Conservation (phyloP, 2,797 vertebrate genomes). For the Sciurus vulgaris region DNA sequence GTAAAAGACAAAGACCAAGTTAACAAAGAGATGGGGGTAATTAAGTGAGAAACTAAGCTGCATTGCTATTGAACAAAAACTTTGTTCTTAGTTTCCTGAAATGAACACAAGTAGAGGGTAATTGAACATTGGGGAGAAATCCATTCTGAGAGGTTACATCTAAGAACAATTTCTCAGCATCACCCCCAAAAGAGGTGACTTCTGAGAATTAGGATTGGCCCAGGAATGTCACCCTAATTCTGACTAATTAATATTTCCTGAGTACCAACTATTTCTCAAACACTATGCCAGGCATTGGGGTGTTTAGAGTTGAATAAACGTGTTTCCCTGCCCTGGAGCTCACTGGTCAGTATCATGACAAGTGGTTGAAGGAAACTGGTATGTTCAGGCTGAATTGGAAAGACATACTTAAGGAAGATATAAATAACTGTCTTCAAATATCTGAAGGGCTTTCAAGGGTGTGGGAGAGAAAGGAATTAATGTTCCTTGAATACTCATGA, state of each 20-base stretch:
- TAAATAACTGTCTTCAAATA: conserved; percentile 44
- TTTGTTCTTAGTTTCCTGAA: conserved; percentile 15
- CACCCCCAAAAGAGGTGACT: neutral
- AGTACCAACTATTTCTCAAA: neutral
- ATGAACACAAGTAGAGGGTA: neutral
- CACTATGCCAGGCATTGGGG: neutral
- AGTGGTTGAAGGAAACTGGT: neutral
- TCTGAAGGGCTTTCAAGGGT: neutral
- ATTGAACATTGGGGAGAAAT: neutral
- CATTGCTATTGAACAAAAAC: neutral
- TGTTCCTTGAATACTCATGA: neutral
- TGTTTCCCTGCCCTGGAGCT: neutral
- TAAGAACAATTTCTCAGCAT: conserved; percentile 20
- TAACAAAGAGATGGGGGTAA: neutral
- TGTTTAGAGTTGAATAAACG: conserved; percentile 10
- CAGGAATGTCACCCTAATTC: conserved; percentile 51
- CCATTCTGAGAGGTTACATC: neutral
- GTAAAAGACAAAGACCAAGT: neutral
- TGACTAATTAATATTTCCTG: neutral
- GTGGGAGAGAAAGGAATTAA: conserved; percentile 61
- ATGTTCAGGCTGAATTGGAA: neutral
- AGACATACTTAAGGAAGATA: neutral
- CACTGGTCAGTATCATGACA: conserved; percentile 9
- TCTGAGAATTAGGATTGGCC: neutral
- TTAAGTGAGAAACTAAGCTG: conserved; percentile 2